Evolutionary conservation across 2,797 vertebrate species (phyloP), one percentile per base, ranked within the genome.

Genomic region (Buceros bicornis): DNA sequence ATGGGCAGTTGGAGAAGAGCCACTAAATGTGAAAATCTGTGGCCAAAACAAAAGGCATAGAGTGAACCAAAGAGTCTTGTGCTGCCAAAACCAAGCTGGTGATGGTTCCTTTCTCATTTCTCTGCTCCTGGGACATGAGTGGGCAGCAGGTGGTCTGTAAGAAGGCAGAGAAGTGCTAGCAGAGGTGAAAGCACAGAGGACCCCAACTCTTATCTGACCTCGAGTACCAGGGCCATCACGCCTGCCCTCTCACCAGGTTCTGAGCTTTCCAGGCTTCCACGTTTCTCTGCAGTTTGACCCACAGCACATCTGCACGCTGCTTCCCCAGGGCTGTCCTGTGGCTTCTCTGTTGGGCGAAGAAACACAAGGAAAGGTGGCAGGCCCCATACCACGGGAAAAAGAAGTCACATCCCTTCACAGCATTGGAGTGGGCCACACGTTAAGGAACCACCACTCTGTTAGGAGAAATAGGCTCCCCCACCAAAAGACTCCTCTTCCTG

Each of bases 401-500:
- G 86, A 88, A 95, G 67, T n/a, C n/a, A 16, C 57, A 13, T 51
- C 77, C 54, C 84, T 95, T 97, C 96, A 5, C 90, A 97, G 81
- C 73, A 5, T 8, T 31, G 28, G 33, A 76, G 28, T 71, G 57
- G 54, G 62, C 50, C 74, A 60, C 69, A 42, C 6, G 5, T 22
- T 82, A 54, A 35, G n/a, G 10, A 58, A 42, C 73, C 82, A 58
- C 53, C 53, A 72, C 48, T 94, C 89, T 86, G 84, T 64, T 45
- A 53, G 86, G 61, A 90, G 88, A 92, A 74, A 81, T 11, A 37
- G 88, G 62, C 53, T 81, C 90, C 86, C 50, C 22, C 66, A 43
- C 20, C 43, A 33, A 66, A 60, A 73, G 89, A 28, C n/a, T 91
- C 43, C 16, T 79, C 74, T 97, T 97, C 97, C 96, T 97, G 96